phyloP scores from a whole-genome alignment of 2,888 invertebrate genomes.

The Fragum sueziense region DNA sequence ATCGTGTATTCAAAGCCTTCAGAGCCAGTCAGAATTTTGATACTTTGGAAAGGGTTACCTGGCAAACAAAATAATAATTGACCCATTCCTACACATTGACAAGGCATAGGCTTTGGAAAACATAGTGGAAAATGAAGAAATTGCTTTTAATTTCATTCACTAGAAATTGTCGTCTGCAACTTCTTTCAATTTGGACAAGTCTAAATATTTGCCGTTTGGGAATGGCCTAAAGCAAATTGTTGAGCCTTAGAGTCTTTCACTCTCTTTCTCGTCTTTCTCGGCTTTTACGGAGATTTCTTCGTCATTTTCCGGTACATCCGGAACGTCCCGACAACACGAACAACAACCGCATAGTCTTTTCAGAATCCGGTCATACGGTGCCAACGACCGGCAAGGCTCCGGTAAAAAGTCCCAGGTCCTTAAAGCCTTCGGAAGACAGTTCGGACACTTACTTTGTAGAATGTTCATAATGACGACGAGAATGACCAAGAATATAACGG shows the following conservation, averaged over 20 bases:
- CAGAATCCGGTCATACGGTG: slow-evolving; percentile 15
- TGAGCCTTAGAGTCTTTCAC: neutral
- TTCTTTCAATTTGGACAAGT: too few relatives aligned
- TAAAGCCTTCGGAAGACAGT: neutral
- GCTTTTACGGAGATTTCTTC: neutral
- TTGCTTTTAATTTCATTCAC: too few relatives aligned
- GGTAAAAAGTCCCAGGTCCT: slow-evolving; percentile 27
- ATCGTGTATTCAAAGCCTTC: too few relatives aligned
- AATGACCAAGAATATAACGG: slow-evolving; percentile 65
- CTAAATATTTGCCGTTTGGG: too few relatives aligned
- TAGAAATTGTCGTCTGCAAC: too few relatives aligned
- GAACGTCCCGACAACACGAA: neutral
- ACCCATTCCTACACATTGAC: too few relatives aligned
- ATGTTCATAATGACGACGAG: slow-evolving; percentile 75
- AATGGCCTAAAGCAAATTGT: too few relatives aligned
- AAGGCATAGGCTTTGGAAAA: too few relatives aligned
- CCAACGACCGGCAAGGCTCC: slow-evolving; percentile 13
- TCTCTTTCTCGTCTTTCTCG: slow-evolving; percentile 1
- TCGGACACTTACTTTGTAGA: slow-evolving; percentile 63
- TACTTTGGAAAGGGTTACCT: too few relatives aligned
- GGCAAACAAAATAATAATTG: too few relatives aligned
- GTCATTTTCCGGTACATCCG: neutral
- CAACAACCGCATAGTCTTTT: slow-evolving; percentile 12
- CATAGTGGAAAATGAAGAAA: too few relatives aligned
- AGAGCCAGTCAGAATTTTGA: too few relatives aligned